phyloP scores from a whole-genome alignment of 1,140 invertebrate genomes.

The Halyomorpha halys region DNA sequence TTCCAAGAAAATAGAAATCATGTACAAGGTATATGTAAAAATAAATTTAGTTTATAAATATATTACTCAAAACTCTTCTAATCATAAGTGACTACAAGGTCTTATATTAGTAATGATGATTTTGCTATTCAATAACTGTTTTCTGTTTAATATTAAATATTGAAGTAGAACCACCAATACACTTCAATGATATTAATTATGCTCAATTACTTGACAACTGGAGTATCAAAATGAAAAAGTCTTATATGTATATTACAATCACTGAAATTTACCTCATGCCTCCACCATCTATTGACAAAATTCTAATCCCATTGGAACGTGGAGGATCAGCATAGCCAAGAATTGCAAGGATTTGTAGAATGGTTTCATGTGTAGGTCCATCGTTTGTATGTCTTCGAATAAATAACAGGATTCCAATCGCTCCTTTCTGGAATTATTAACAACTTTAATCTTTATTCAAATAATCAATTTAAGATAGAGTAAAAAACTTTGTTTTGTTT shows the following conservation, averaged over 20 bases:
- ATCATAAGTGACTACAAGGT: too few relatives aligned
- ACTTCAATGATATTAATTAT: too few relatives aligned
- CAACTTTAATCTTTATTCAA: not conserved
- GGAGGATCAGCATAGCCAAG: constrained; percentile 63
- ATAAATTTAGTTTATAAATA: too few relatives aligned
- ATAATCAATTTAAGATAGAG: not conserved
- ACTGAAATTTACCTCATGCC: constrained; percentile 49
- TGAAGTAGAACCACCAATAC: too few relatives aligned
- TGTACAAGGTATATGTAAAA: too few relatives aligned
- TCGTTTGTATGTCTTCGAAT: constrained; percentile 37
- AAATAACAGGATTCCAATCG: constrained; percentile 48
- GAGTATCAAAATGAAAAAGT: not conserved
- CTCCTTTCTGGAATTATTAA: constrained; percentile 46
- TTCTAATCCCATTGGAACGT: constrained; percentile 60
- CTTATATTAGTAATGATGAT: too few relatives aligned
- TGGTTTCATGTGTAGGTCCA: constrained; percentile 36
- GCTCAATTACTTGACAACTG: not conserved
- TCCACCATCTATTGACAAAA: constrained; percentile 82
- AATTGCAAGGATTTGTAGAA: constrained; percentile 56
- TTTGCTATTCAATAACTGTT: too few relatives aligned
- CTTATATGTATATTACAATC: not conserved
- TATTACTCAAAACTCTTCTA: too few relatives aligned
- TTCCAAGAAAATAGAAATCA: too few relatives aligned
- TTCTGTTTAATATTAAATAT: too few relatives aligned
- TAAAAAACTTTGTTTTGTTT: not conserved